Conservation (phyloP, 2,888 invertebrate species). For the Torymus auratus region DNA sequence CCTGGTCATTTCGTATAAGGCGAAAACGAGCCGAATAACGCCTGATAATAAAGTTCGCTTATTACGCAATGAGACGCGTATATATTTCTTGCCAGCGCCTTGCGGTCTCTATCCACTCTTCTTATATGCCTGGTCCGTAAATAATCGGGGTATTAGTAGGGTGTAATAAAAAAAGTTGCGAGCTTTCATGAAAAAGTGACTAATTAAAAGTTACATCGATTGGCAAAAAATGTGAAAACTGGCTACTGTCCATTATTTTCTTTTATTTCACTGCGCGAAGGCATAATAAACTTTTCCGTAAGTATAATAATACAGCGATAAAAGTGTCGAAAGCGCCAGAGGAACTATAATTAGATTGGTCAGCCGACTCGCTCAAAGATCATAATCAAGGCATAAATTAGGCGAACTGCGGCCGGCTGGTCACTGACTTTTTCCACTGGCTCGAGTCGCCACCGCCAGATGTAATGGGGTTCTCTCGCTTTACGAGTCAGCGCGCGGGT, state of each 20-base stretch:
- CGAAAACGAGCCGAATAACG: conserved; percentile 35
- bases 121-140: not conserved
- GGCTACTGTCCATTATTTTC: too few relatives aligned
- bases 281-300: too few relatives aligned
- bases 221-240: too few relatives aligned
- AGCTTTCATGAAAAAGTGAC: too few relatives aligned
- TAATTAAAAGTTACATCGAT: too few relatives aligned
- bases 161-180: too few relatives aligned
- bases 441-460: not conserved
- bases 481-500: conserved; percentile 38
- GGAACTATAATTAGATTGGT: too few relatives aligned
- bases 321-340: too few relatives aligned
- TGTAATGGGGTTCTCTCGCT: conserved; percentile 36
- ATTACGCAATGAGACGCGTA: conserved; percentile 46
- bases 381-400: conserved; percentile 2
- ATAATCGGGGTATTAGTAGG: conserved; percentile 1
- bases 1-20: conserved; percentile 19
- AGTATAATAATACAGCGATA: too few relatives aligned
- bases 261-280: too few relatives aligned
- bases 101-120: not conserved
- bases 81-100: conserved; percentile 32
- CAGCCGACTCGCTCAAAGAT: too few relatives aligned
- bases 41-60: conserved; percentile 51
- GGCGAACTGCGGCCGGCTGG: not conserved
- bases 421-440: conserved; percentile 20